Evolutionary conservation across 2,113 vertebrate species (phyloP).

Genomic region (Pachypanchax playfairii): DNA sequence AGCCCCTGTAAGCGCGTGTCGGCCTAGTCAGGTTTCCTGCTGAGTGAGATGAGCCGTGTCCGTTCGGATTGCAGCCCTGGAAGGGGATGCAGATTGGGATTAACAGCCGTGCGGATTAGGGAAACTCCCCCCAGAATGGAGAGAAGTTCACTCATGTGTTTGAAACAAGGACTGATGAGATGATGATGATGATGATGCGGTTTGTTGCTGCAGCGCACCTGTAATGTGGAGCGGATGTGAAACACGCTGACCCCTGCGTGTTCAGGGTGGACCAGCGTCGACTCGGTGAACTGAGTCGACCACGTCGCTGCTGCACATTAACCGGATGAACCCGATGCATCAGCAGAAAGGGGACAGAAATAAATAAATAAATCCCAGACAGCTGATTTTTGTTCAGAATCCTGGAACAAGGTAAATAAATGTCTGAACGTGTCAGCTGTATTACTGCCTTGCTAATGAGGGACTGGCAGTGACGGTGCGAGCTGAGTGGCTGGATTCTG

Average conservation of each 20-base stretch:
- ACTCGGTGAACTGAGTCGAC: constrained; percentile 39
- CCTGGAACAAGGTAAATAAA: constrained; percentile 2
- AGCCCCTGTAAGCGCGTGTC: constrained; percentile 3
- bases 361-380: constrained; percentile 7
- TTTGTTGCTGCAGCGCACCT: background rate
- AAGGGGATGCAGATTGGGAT: constrained; percentile 46
- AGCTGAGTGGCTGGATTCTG: background rate
- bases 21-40: constrained; percentile 17
- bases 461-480: background rate
- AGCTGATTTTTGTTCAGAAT: background rate
- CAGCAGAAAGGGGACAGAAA: constrained; percentile 50
- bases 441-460: background rate
- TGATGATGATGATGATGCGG: background rate
- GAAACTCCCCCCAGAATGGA: constrained; percentile 25
- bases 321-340: constrained; percentile 59
- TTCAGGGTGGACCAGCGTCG: constrained; percentile 1
- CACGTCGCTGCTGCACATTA: constrained; percentile 62
- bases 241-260: background rate
- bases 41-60: constrained; percentile 28
- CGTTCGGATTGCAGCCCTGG: constrained; percentile 38
- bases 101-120: constrained; percentile 52
- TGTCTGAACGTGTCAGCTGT: background rate
- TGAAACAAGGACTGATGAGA: background rate
- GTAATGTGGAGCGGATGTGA: constrained; percentile 22
- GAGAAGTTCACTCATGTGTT: constrained; percentile 24